These are phyloP conservation scores for Camponotus pennsylvanicus DNA, from an alignment of 1,140 invertebrate genomes.

Conservation along the genomic window DNA sequence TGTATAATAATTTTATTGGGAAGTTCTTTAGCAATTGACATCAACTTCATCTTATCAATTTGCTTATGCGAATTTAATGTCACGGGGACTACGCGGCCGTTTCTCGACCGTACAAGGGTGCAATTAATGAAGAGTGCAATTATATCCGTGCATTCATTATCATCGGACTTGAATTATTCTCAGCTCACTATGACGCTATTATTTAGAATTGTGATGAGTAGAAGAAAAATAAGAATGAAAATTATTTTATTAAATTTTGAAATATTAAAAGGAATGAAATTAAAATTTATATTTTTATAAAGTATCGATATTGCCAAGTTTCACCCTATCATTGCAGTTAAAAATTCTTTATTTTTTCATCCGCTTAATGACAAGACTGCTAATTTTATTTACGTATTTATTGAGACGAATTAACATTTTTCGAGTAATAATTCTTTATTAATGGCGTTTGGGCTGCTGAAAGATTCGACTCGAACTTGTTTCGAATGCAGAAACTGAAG, in stretches of 20 bases:
- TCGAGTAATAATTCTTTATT: neutral
- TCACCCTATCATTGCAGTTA: neutral
- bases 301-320: neutral
- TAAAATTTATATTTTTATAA: neutral
- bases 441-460: neutral
- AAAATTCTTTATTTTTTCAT: neutral
- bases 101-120: constrained; percentile 24
- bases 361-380: neutral
- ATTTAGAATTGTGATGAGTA: constrained; percentile 5
- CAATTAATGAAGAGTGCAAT: constrained; percentile 47
- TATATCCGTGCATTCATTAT: constrained; percentile 21
- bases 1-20: constrained; percentile 2
- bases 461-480: constrained; percentile 24
- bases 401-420: neutral
- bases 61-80: neutral
- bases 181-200: neutral
- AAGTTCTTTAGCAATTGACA: neutral
- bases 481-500: constrained; percentile 25
- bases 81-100: neutral
- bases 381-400: neutral
- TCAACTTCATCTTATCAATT: constrained; percentile 13
- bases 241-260: too few species aligned
- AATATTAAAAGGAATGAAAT: too few species aligned
- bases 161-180: constrained; percentile 29
- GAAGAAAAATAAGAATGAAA: neutral